These are phyloP conservation scores for Cinclus mexicanus DNA, from an alignment of 2,113 vertebrate genomes.

Conservation along the genomic window DNA sequence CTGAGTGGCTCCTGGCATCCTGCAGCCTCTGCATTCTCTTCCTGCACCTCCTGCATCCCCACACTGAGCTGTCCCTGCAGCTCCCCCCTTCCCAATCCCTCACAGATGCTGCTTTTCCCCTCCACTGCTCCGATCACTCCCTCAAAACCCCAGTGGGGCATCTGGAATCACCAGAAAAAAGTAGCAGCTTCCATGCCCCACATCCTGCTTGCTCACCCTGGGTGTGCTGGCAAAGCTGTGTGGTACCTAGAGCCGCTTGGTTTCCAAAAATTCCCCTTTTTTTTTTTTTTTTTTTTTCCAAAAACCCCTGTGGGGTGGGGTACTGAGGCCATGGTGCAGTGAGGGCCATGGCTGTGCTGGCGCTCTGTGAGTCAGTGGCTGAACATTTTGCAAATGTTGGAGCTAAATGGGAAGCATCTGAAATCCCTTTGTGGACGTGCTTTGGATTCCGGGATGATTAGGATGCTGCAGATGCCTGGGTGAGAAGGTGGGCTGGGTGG, in stretches of 20 bases:
- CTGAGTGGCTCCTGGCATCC: rapidly evolving
- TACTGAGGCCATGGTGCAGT: rapidly evolving
- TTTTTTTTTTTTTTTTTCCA: background rate
- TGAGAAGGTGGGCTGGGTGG: conserved; percentile 4
- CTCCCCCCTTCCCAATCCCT: background rate
- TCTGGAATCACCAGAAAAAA: background rate
- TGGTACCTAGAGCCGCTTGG: background rate
- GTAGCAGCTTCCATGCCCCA: rapidly evolving
- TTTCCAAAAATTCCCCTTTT: background rate
- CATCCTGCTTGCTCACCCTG: rapidly evolving
- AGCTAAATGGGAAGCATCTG: conserved; percentile 50
- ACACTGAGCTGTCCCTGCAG: background rate
- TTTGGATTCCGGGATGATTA: conserved; percentile 39
- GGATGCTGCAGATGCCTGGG: conserved; percentile 27
- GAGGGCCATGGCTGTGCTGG: background rate
- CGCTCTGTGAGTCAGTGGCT: conserved; percentile 24
- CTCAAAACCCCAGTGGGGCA: background rate
- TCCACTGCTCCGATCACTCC: rapidly evolving
- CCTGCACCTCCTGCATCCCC: background rate
- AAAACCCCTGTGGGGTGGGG: rapidly evolving
- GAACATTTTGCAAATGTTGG: conserved; percentile 5
- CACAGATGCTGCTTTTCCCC: background rate
- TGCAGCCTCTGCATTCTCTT: background rate
- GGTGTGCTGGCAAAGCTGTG: background rate
- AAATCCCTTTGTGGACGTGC: background rate